Evolutionary conservation across 2,113 vertebrate species (phyloP).

Genomic region (Pituophis catenifer): DNA sequence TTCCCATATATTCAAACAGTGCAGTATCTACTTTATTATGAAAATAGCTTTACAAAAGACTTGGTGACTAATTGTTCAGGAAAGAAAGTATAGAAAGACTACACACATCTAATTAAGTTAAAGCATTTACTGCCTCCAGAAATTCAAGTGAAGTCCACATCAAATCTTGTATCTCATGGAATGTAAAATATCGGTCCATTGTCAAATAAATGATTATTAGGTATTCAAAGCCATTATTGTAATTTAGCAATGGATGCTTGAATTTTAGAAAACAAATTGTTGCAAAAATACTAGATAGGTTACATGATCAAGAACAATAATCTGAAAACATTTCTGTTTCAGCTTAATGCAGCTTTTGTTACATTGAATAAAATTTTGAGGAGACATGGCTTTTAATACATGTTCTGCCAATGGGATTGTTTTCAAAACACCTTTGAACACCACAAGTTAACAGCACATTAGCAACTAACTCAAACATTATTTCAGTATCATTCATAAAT

Average conservation of each 20-base stretch:
- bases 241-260: conserved; percentile 34
- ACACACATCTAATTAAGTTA: not conserved
- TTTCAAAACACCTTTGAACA: conserved; percentile 47
- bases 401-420: conserved; percentile 49
- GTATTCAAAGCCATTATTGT: not conserved
- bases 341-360: conserved; percentile 53
- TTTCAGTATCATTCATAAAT: conserved; percentile 70
- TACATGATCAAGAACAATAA: conserved; percentile 51
- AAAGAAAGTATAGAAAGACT: not conserved
- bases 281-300: conserved; percentile 34
- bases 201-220: conserved; percentile 6
- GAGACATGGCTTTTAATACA: conserved; percentile 49
- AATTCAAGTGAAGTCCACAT: not conserved
- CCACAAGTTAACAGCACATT: conserved; percentile 61
- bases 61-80: not conserved
- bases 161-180: not conserved
- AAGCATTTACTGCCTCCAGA: not conserved
- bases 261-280: conserved; percentile 48
- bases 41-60: not conserved
- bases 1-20: fast-evolving
- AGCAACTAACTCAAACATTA: conserved; percentile 64
- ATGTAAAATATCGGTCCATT: not conserved
- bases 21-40: conserved; percentile 2
- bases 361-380: conserved; percentile 45
- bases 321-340: conserved; percentile 47